Base-by-base conservation (phyloP, 1,140 invertebrate genomes). In the Hylaeus anthracinus region DNA sequence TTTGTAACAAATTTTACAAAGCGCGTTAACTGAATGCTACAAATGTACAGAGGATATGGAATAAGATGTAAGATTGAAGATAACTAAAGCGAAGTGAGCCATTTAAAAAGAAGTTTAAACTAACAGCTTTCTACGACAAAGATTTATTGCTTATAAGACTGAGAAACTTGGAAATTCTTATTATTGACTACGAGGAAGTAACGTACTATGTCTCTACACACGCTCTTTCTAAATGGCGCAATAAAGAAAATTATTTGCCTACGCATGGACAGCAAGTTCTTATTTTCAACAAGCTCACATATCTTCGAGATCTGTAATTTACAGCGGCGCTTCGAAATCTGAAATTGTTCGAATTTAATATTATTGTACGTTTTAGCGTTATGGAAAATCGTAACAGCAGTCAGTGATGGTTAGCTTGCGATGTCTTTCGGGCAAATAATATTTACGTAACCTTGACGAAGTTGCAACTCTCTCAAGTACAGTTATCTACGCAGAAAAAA, bases 131-230 rank as follows among this genome's bases (percentile, higher is more conserved):
- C 72, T 86, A 76, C 60, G 39, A 56, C 14, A 58, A 78, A 83
- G 73, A 86, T 75, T 80, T 86, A 81, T 86, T 84, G 85, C 85
- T 87, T 87, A 86, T 84, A 87, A 87, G 86, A 87, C 85, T 87
- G 86, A 87, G 81, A 76, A 69, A 84, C 72, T 55, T 79, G 74
- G 74, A 87, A 86, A 86, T 84, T 84, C 71, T 87, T 87, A 81
- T 72, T 56, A 74, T 75, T 81, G 79, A 86, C 74, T 79, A 73
- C 60, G 64, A 79, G 48, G 26, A 67, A 67, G 65, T 55, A 66
- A 84, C 76, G 63, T 71, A 60, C 60, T 86, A 77, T 82, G 69
- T 83, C 77, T 55, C 71, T 79, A 65, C 65, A 55, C 74, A 76
- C 75, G 72, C 66, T 26, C 26, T 77, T 86, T 81, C 60, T 84